Evolutionary conservation across 2,113 vertebrate genomes (phyloP), one percentile per base, ranked within the genome.

Genomic region (Callopanchax toddi): DNA sequence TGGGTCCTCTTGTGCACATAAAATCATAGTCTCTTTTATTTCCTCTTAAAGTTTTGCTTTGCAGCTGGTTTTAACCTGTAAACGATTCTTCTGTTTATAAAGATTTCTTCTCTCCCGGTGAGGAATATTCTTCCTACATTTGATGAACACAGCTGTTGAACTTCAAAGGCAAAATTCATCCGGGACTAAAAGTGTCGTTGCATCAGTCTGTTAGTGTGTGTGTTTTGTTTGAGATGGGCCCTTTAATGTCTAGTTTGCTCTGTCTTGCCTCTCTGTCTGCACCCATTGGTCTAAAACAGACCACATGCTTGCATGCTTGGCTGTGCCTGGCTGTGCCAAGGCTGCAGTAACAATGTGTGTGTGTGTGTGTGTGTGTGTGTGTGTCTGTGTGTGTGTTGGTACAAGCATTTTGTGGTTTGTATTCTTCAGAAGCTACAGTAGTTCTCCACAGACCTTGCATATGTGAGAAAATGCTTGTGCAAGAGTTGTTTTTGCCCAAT

Each of bases 121-220:
- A 61, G 50, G 49, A 52, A 53, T 73, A 71, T 54, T 42, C 36
- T 68, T 65, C 61, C 60, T 60, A 80, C 55, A 76, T 72, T 75
- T 46, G 51, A 81, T 5, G 29, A 65, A 70, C 78, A 60, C 78
- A 89, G 85, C 83, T 85, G 78, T 55, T 71, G 66, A 59, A 56
- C 84, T 85, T 88, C 78, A 86, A 87, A 90, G 79, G 52, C 55
- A 48, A 72, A 65, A 76, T 74, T 71, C 65, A 57, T 57, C 66
- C 50, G 61, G 45, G 57, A 66, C 22, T 60, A 57, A 75, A 50
- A 62, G 74, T 61, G 53, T 36, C 49, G 29, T 66, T 83, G 65
- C 60, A 58, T 70, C 34, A 26, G 21, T 51, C 42, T 68, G 15
- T 43, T 11, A 51, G 20, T 18, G 46, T 50, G 25, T 46, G 52